Conservation (phyloP, 2,113 vertebrate species). For the Fukomys damarensis region DNA sequence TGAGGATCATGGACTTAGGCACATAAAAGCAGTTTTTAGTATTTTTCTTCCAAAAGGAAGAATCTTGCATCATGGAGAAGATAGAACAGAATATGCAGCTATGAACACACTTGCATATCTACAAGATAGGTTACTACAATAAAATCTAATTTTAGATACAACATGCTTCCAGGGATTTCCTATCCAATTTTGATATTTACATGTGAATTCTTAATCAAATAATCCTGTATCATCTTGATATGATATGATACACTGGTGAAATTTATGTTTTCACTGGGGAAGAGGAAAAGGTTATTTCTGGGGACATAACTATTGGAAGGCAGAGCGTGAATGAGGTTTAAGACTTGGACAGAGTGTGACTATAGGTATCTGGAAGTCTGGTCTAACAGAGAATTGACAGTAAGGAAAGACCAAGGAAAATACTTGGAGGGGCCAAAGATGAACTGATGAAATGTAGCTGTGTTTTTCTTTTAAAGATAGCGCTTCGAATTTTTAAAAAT, state of each 20-base stretch:
- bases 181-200: not conserved
- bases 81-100: not conserved
- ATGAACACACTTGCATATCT: not conserved
- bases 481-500: not conserved
- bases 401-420: not conserved
- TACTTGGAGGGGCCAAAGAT: not conserved
- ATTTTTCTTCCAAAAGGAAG: not conserved
- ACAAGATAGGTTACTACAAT: not conserved
- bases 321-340: not conserved
- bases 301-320: not conserved
- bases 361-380: not conserved
- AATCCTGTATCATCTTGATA: slow-evolving; percentile 21
- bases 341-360: not conserved
- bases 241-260: not conserved
- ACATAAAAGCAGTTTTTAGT: not conserved
- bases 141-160: not conserved
- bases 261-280: slow-evolving; percentile 40
- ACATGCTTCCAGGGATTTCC: not conserved
- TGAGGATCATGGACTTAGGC: not conserved
- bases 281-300: not conserved
- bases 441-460: not conserved
- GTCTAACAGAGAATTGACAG: not conserved
- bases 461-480: not conserved
- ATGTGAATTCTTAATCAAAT: slow-evolving; percentile 46
- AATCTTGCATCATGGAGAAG: not conserved